Evolutionary conservation across 2,113 vertebrate genomes (phyloP), one percentile per base, ranked within the genome.

Genomic region (Panthera leo): DNA sequence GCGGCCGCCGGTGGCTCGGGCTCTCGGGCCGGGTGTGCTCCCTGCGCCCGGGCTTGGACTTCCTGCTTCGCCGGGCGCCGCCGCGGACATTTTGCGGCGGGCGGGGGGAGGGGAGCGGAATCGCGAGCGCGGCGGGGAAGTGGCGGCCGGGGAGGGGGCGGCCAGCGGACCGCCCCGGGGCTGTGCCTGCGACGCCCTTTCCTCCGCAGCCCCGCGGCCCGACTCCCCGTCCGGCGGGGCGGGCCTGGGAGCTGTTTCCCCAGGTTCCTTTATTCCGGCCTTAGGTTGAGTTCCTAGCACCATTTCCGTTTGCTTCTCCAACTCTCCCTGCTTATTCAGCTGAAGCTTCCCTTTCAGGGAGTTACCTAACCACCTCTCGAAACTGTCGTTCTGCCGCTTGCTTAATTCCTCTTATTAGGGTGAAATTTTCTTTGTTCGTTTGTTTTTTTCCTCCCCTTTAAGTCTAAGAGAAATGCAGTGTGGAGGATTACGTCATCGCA

Each of bases 401-500:
- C 73, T 48, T 70, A 67, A 75, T 96, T 95, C 34, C 86, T 95
- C 79, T 79, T 85, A 8, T 48, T 51, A 53, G 94, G 93, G 95
- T 51, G 70, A 80, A 18, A 67, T 92, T 95, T 96, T 98, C 97
- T 98, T 98, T 98, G 97, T 98, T 98, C 96, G 16, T 75, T 76
- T 79, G 53, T n/a, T 19, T 73, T 73, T 71, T 88, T 15, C 80
- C 61, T 73, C 68, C 86, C 94, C 92, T 95, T 89, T 85, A 96
- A 97, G 94, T 96, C 80, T 71, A 3, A 42, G 93, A 92, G 96
- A 96, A 95, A 98, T 94, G 97, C 90, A 78, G 95, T 73, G 97
- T 96, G 88, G 90, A 95, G 88, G 96, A 96, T 98, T 94, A 98
- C 98, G 98, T 98, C 98, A 98, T 97, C 94, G 76, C 92, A 90